Conservation (phyloP, 2,113 vertebrate species). For the Chelonoidis abingdonii region DNA sequence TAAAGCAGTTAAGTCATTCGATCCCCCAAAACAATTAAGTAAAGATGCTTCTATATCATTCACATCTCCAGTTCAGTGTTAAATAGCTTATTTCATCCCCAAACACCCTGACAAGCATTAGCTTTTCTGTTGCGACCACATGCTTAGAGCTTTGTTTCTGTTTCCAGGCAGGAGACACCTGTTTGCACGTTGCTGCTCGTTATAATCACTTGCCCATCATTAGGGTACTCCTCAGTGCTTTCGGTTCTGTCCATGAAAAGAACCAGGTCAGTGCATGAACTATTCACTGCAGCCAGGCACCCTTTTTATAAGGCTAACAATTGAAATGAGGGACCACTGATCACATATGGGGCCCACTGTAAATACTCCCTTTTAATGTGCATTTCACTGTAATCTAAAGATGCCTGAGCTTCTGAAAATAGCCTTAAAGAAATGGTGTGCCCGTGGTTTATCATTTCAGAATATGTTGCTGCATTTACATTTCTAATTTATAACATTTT, state of each 20-base stretch:
- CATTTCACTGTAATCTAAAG: neutral
- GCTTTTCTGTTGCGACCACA: slow-evolving; percentile 35
- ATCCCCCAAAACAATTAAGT: neutral
- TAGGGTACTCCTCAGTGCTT: slow-evolving; percentile 92
- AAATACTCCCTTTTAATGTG: neutral
- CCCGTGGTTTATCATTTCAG: slow-evolving; percentile 29
- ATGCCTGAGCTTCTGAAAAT: slow-evolving; percentile 4
- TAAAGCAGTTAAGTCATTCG: neutral
- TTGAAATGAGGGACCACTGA: slow-evolving; percentile 30
- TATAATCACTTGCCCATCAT: slow-evolving; percentile 95
- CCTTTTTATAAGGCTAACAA: neutral
- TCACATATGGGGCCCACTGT: neutral
- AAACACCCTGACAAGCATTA: neutral
- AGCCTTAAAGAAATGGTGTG: slow-evolving; percentile 5
- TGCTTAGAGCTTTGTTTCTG: slow-evolving; percentile 76
- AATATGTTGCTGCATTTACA: slow-evolving; percentile 28
- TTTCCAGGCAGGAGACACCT: slow-evolving; percentile 93
- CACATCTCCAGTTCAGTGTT: neutral
- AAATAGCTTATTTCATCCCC: neutral
- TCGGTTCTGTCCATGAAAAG: slow-evolving; percentile 95
- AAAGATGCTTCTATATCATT: neutral
- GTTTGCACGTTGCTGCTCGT: slow-evolving; percentile 93
- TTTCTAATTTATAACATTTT: slow-evolving; percentile 39
- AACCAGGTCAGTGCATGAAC: slow-evolving; percentile 91
- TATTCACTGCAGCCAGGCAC: slow-evolving; percentile 19